phyloP scores from a whole-genome alignment of 2,888 invertebrate species.

The Rhagonycha fulva region DNA sequence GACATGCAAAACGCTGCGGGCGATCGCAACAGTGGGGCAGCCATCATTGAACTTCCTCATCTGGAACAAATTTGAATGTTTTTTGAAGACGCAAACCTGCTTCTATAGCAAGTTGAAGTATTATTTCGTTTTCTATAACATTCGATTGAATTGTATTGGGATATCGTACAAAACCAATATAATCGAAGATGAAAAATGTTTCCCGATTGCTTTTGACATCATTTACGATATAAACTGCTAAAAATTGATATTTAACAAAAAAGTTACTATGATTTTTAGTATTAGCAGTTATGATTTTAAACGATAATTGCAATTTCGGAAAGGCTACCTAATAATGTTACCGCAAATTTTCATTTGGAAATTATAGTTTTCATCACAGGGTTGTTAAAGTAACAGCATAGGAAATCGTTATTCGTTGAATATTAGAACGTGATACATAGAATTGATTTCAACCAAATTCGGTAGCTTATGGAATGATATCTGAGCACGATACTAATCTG shows the following conservation, averaged over 20 bases:
- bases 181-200: slow-evolving; percentile 33
- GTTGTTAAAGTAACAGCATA: not conserved
- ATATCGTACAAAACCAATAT: slow-evolving; percentile 33
- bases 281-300: not conserved
- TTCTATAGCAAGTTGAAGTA: slow-evolving; percentile 30
- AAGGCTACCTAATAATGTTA: not conserved
- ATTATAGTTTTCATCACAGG: too few species aligned
- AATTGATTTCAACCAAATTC: not conserved
- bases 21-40: slow-evolving; percentile 39
- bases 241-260: not conserved
- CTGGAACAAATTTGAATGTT: slow-evolving; percentile 48
- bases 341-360: too few species aligned
- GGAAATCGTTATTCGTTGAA: not conserved
- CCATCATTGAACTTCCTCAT: slow-evolving; percentile 46
- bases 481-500: not conserved
- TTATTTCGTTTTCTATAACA: slow-evolving; percentile 31
- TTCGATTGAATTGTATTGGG: slow-evolving; percentile 28
- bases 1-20: slow-evolving; percentile 45
- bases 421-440: not conserved
- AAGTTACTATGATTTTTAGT: not conserved
- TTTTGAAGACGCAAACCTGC: slow-evolving; percentile 39
- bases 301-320: not conserved
- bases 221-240: not conserved
- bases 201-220: slow-evolving; percentile 30
- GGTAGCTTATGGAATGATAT: not conserved